phyloP scores from a whole-genome alignment of 2,888 invertebrate genomes.

The Scaeva pyrastri region DNA sequence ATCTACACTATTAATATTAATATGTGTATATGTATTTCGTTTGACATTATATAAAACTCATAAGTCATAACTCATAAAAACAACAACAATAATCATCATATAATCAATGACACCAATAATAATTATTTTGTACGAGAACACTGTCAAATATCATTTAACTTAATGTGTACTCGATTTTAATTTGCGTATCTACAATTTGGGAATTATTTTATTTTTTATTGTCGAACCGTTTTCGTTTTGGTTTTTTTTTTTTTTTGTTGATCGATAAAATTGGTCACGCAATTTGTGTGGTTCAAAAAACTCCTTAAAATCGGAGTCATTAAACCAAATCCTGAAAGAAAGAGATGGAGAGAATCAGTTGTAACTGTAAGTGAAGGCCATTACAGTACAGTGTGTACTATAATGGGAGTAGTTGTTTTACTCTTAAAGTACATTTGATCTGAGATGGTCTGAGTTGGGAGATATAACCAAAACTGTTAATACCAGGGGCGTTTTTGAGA shows the following conservation, averaged over 20 bases:
- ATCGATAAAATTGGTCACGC: conserved; percentile 64
- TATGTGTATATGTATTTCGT: too few species aligned
- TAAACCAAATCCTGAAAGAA: conserved; percentile 38
- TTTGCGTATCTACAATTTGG: too few species aligned
- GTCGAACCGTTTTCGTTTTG: neutral
- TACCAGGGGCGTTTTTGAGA: neutral
- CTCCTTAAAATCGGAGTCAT: conserved; percentile 33
- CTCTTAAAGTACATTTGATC: conserved; percentile 19
- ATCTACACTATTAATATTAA: too few species aligned
- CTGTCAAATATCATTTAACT: too few species aligned
- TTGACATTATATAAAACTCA: too few species aligned
- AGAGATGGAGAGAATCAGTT: too few species aligned
- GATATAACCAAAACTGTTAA: neutral
- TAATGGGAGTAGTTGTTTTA: conserved; percentile 11
- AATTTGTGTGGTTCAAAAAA: conserved; percentile 47
- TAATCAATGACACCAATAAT: too few species aligned
- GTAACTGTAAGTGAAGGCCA: too few species aligned
- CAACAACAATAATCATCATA: too few species aligned
- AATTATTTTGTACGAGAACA: too few species aligned
- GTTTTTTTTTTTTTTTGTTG: conserved; percentile 11
- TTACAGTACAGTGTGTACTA: conserved; percentile 12
- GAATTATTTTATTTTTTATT: conserved; percentile 41
- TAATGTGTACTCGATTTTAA: too few species aligned
- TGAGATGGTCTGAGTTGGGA: conserved; percentile 26
- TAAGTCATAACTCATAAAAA: too few species aligned